Base-by-base conservation (phyloP, 2,888 invertebrate genomes). In the Sicus ferrugineus region DNA sequence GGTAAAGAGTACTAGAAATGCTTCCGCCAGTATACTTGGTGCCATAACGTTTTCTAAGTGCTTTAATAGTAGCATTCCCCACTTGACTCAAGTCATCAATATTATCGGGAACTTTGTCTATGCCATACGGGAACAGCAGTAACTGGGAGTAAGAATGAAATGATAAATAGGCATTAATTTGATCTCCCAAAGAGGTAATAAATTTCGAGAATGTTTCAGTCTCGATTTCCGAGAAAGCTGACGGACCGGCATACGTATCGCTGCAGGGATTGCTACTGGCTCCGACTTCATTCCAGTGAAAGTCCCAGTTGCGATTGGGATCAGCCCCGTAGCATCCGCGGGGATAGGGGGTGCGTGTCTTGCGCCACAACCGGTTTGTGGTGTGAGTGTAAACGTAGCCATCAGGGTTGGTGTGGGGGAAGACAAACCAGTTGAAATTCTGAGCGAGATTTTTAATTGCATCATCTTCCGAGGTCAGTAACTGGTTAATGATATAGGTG, bases 321-420 rank as follows among this genome's bases (percentile, higher is more conserved):
- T 94, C 94, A 0, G 89, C 89, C 4, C 94, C 94, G 70, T 83
- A 81, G 74, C 91, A 89, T 9, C 23, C 54, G 14, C 61, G 61
- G 11, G 84, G 87, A 42, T 87, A 87, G 0, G 85, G 87, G 68
- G 85, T 86, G 34, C 91, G 86, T 1, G 90, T 92, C 77, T 92
- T 92, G 21, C 89, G 82, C 92, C 92, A 92, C 72, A 89, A 74
- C 48, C 91, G 88, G 50, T 88, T 89, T 42, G 70, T 73, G 77
- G 81, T 19, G 87, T 87, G 78, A 0, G 91, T 88, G 79, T 89
- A 91, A 54, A 88, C 89, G 77, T 90, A 92, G 1, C 94, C 94
- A 84, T 94, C 94, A 4, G 93, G 93, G 81, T 94, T 94, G n/a
- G 90, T 83, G 19, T 90, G 85, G 0, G 94, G 93, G 70, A 93